These are phyloP conservation scores for Nylanderia fulva DNA, from an alignment of 1,140 invertebrate genomes.

Conservation along the genomic window DNA sequence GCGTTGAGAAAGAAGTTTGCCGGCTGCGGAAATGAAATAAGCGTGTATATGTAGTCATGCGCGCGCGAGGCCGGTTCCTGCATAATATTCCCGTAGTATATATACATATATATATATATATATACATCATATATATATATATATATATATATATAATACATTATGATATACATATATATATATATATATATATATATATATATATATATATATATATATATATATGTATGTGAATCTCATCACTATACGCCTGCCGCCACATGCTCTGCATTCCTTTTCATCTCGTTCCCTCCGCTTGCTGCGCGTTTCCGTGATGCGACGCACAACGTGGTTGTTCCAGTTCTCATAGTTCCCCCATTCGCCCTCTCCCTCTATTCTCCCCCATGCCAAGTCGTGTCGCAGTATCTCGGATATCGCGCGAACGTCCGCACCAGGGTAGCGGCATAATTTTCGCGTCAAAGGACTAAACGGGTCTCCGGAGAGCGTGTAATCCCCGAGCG, in stretches of 20 bases:
- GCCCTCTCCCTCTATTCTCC: neutral
- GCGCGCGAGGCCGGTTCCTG: slow-evolving; percentile 12
- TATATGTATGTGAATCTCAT: no score
- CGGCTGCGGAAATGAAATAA: slow-evolving; percentile 64
- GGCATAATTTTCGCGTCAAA: slow-evolving; percentile 62
- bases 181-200: no score
- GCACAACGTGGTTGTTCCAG: slow-evolving; percentile 1
- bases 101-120: no score
- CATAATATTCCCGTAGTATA: slow-evolving; percentile 21
- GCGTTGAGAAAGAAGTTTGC: slow-evolving; percentile 35
- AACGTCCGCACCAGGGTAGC: slow-evolving; percentile 1
- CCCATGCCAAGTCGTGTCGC: slow-evolving; percentile 8
- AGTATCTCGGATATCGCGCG: slow-evolving; percentile 47
- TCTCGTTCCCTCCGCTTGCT: slow-evolving; percentile 8
- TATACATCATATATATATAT: no score
- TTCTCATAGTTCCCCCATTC: neutral
- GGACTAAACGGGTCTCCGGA: neutral
- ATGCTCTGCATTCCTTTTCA: neutral
- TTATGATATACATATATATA: no score
- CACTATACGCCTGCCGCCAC: neutral
- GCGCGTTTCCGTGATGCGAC: slow-evolving; percentile 30
- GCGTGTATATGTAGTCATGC: slow-evolving; percentile 3
- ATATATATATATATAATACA: no score
- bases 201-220: no score
- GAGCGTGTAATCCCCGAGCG: slow-evolving; percentile 32